A percentile compares a stretch with the other conserved stretches of the same genome.
phyloP scores from a whole-genome alignment of 2,888 invertebrate species.

The Microctonus hyperodae region DNA sequence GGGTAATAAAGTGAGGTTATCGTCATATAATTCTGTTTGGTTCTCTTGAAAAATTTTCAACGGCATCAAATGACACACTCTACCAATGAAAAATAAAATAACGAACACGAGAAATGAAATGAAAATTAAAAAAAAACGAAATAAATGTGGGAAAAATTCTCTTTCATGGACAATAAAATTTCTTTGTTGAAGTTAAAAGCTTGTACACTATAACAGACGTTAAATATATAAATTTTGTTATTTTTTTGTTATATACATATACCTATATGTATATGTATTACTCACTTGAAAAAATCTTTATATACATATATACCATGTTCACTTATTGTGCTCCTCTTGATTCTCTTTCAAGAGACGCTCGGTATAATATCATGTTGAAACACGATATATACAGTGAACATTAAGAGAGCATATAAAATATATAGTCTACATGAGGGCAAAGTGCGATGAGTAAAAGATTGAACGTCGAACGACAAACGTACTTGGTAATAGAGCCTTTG shows the following conservation, averaged over 20 bases:
- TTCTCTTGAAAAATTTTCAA: conserved; percentile 12
- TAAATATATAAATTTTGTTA: background rate
- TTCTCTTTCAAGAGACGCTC: background rate
- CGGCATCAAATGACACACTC: conserved; percentile 15
- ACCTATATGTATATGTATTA: conserved; percentile 10
- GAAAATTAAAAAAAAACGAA: background rate
- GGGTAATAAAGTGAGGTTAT: conserved; percentile 30
- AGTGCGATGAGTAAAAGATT: conserved; percentile 22
- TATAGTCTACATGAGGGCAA: conserved; percentile 20
- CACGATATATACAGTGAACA: conserved; percentile 22
- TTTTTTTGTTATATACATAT: background rate
- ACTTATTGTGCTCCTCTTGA: conserved; percentile 13
- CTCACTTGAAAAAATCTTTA: conserved; percentile 18
- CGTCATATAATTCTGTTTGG: conserved; percentile 14
- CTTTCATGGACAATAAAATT: conserved; percentile 10
- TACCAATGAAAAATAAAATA: background rate
- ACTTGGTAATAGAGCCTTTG: conserved; percentile 23
- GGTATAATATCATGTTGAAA: conserved; percentile 29
- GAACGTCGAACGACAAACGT: conserved; percentile 23
- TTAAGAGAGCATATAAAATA: background rate
- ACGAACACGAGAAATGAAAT: no score
- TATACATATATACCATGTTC: conserved; percentile 1
- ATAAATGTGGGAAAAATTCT: background rate
- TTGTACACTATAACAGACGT: background rate
- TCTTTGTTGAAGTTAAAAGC: conserved; percentile 23